These are phyloP conservation scores for Gobius niger DNA, from an alignment of 2,113 vertebrate species.

Conservation along the genomic window DNA sequence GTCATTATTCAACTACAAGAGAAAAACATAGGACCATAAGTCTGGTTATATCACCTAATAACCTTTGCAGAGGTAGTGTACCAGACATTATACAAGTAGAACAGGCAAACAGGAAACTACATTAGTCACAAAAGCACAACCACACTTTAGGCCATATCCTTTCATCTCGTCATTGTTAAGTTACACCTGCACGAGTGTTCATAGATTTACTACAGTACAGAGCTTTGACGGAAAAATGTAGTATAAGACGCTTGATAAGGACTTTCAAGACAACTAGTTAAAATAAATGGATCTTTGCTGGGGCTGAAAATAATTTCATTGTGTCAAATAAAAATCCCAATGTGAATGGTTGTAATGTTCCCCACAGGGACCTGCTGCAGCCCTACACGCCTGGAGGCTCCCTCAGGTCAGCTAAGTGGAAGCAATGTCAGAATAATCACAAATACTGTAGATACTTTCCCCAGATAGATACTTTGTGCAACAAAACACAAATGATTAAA, in stretches of 20 bases:
- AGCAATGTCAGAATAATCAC: too few species aligned
- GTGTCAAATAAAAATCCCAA: too few species aligned
- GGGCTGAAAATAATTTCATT: too few species aligned
- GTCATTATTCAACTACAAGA: too few species aligned
- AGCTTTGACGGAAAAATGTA: background rate
- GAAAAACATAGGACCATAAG: too few species aligned
- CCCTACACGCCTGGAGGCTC: too few species aligned
- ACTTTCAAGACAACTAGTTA: background rate
- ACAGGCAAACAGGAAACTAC: slow-evolving; percentile 74
- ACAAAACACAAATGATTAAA: too few species aligned
- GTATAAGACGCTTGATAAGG: background rate
- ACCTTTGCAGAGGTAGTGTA: background rate
- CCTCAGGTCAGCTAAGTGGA: too few species aligned
- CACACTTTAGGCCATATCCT: slow-evolving; percentile 66
- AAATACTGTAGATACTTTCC: too few species aligned
- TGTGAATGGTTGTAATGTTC: too few species aligned
- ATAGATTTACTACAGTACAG: background rate
- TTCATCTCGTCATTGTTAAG: slow-evolving; percentile 30
- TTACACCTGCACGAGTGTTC: background rate
- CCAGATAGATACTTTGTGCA: too few species aligned
- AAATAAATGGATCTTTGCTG: background rate
- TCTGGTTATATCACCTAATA: background rate
- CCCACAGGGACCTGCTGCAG: too few species aligned
- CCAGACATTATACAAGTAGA: slow-evolving; percentile 4
- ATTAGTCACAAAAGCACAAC: slow-evolving; percentile 33